Evolutionary conservation across 2,113 vertebrate genomes (phyloP).

Genomic region (Ochotona princeps): DNA sequence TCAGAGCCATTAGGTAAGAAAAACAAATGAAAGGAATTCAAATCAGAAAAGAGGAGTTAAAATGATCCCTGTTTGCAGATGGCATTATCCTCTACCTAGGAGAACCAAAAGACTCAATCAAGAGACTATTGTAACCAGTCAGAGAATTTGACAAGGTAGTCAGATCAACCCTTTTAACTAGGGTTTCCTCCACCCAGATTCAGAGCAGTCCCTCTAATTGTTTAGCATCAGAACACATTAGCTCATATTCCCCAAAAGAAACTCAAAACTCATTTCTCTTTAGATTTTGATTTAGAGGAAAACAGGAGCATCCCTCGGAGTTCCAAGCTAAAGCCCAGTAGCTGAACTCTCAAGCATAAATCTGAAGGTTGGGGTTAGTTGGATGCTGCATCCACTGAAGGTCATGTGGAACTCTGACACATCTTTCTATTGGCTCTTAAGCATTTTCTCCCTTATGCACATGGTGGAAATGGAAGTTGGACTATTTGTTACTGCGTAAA

Average conservation of each 20-base stretch:
- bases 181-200: neutral
- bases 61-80: too few species aligned
- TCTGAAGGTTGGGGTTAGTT: fast-evolving
- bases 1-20: too few species aligned
- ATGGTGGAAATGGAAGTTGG: neutral
- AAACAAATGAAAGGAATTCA: too few species aligned
- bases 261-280: neutral
- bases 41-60: too few species aligned
- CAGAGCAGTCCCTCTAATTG: neutral
- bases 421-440: neutral
- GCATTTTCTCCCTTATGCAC: neutral
- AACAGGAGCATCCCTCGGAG: neutral
- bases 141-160: too few species aligned
- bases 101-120: too few species aligned
- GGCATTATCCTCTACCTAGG: too few species aligned
- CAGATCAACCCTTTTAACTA: too few species aligned
- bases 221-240: neutral
- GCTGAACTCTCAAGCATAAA: neutral
- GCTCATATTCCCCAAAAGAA: neutral
- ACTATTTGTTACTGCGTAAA: neutral
- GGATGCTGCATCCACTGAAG: neutral
- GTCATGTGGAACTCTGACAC: neutral
- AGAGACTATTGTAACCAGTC: too few species aligned
- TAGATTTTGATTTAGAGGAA: constrained; percentile 9
- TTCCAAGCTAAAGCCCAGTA: neutral